A percentile compares a stretch with the other conserved stretches of the same genome.
phyloP scores from a whole-genome alignment of 1,140 invertebrate species.

The Laupala kohalensis region DNA sequence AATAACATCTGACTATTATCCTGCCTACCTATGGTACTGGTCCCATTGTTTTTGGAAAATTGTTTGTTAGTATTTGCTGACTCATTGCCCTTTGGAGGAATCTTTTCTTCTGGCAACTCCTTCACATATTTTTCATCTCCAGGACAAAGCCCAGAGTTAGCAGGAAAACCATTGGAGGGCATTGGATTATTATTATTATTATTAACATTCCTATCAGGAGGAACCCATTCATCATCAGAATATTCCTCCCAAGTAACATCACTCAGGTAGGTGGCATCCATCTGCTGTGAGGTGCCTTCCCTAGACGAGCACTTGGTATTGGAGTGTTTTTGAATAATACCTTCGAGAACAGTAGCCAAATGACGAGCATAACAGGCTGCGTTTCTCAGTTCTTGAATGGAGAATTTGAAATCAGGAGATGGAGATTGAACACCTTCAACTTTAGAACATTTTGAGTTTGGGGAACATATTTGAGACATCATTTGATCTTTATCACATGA shows the following conservation, averaged over 20 bases:
- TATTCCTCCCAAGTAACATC: neutral
- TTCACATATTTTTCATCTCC: neutral
- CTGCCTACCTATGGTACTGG: neutral
- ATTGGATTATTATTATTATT: neutral
- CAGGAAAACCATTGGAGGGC: neutral
- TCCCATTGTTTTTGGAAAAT: no score
- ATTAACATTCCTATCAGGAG: no score
- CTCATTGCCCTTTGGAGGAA: neutral
- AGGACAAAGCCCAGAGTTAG: neutral
- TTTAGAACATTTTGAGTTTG: neutral
- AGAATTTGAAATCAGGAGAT: neutral
- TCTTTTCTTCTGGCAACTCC: neutral
- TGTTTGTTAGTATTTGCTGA: no score
- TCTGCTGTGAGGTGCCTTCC: neutral
- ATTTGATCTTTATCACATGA: neutral
- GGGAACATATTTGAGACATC: neutral
- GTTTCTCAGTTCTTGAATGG: neutral
- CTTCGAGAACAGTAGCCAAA: neutral
- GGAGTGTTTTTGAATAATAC: neutral
- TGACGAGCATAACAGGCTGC: neutral
- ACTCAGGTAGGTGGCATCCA: neutral
- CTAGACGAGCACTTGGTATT: neutral
- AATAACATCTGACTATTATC: neutral
- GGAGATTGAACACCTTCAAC: neutral
- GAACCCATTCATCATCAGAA: neutral